These are phyloP conservation scores for Piezodorus guildinii DNA, from an alignment of 1,140 invertebrate species.

Conservation along the genomic window DNA sequence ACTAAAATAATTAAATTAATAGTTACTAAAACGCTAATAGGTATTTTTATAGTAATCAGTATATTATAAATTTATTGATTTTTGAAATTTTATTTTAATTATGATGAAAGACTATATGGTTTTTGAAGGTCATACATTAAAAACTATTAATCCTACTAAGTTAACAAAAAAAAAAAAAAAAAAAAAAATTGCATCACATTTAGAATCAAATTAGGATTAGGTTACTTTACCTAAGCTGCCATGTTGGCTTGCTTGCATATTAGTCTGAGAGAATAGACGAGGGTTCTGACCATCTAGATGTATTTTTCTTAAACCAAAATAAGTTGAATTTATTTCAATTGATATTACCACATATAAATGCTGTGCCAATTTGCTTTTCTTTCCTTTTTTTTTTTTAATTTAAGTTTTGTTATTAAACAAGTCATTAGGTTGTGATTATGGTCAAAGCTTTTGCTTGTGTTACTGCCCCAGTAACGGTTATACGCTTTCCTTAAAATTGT, in stretches of 20 bases:
- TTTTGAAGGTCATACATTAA: conserved; percentile 11
- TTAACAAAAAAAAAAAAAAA: neutral
- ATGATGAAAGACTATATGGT: conserved; percentile 1
- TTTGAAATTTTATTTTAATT: conserved; percentile 15
- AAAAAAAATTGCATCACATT: conserved; percentile 5
- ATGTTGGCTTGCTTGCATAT: conserved; percentile 16
- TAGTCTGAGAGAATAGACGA: conserved; percentile 5
- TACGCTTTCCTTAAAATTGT: conserved; percentile 16
- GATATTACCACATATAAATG: conserved; percentile 12
- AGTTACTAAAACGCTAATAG: conserved; percentile 11
- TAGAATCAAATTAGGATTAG: conserved; percentile 8
- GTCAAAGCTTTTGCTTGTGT: conserved; percentile 3
- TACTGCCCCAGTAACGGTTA: conserved; percentile 7
- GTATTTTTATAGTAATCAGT: conserved; percentile 15
- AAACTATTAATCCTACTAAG: conserved; percentile 4
- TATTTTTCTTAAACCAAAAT: conserved; percentile 21
- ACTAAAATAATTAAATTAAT: neutral
- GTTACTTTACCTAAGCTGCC: neutral
- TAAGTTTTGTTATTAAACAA: conserved; percentile 9
- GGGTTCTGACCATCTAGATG: conserved; percentile 7
- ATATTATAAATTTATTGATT: conserved; percentile 7
- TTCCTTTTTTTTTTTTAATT: conserved; percentile 9
- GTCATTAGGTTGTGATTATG: conserved; percentile 4
- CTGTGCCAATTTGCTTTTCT: conserved; percentile 22
- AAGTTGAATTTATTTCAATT: neutral